phyloP scores from a whole-genome alignment of 2,797 vertebrate genomes.

The Eremophila alpestris region DNA sequence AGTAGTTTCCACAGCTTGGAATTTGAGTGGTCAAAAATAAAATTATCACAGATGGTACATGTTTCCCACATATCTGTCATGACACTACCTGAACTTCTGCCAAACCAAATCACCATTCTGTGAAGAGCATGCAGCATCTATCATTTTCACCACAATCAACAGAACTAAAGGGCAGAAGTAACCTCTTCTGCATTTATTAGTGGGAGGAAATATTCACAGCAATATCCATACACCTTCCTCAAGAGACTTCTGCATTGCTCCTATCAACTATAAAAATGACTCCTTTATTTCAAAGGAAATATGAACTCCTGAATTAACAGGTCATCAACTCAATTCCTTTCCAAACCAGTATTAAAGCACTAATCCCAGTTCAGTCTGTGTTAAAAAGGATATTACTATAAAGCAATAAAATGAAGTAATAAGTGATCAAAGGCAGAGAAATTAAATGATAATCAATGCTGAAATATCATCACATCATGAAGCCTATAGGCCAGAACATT shows the following conservation, averaged over 20 bases:
- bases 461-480: background rate
- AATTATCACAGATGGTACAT: background rate
- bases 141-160: background rate
- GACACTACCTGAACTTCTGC: background rate
- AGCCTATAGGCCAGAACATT: background rate
- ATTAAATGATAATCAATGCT: background rate
- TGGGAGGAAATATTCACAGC: background rate
- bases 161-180: background rate
- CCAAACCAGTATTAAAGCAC: background rate
- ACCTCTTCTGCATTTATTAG: background rate
- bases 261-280: background rate
- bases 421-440: background rate
- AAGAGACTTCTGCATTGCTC: background rate
- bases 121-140: background rate
- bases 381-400: background rate
- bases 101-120: background rate
- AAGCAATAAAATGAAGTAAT: background rate
- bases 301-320: background rate
- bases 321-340: background rate
- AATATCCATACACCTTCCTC: background rate
- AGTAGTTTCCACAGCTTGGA: background rate
- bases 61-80: background rate
- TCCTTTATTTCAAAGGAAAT: conserved; percentile 13
- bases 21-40: background rate
- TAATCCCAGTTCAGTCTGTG: background rate